These are phyloP conservation scores for Hypsopygia costalis DNA, from an alignment of 2,888 invertebrate genomes.

Conservation along the genomic window DNA sequence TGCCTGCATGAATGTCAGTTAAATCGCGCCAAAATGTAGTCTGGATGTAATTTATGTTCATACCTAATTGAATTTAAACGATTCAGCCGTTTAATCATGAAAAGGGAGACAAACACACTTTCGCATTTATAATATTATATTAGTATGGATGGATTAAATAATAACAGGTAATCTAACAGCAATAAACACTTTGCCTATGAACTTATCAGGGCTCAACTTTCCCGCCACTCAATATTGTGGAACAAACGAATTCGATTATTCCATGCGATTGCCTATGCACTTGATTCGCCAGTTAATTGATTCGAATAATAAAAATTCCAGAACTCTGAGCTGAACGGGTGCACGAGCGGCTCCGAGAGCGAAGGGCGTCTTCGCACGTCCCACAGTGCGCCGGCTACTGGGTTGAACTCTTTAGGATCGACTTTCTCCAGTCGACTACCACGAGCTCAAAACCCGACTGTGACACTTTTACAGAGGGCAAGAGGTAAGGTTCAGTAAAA, in stretches of 20 bases:
- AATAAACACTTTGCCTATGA: no score
- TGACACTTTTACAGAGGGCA: constrained; percentile 92
- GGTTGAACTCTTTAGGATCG: constrained; percentile 66
- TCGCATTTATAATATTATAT: no score
- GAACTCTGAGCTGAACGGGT: constrained; percentile 66
- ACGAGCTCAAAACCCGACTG: constrained; percentile 91
- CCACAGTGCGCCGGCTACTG: constrained; percentile 84
- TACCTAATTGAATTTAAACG: no score
- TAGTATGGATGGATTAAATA: no score
- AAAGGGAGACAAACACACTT: no score
- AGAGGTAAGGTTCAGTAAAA: constrained; percentile 81
- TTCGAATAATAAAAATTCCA: constrained; percentile 27
- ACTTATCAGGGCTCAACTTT: no score
- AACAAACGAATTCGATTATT: background rate
- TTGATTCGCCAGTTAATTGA: background rate
- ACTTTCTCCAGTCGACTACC: constrained; percentile 83
- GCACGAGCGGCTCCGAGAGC: constrained; percentile 67
- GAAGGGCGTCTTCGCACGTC: constrained; percentile 75
- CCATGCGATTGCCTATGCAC: background rate
- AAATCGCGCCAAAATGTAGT: no score
- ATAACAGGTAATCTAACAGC: no score
- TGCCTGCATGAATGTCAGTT: no score
- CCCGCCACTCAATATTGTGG: no score
- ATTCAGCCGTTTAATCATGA: no score
- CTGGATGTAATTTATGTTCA: no score